Evolutionary conservation across 2,113 vertebrate genomes (phyloP).

Genomic region (Dicerorhinus sumatrensis): DNA sequence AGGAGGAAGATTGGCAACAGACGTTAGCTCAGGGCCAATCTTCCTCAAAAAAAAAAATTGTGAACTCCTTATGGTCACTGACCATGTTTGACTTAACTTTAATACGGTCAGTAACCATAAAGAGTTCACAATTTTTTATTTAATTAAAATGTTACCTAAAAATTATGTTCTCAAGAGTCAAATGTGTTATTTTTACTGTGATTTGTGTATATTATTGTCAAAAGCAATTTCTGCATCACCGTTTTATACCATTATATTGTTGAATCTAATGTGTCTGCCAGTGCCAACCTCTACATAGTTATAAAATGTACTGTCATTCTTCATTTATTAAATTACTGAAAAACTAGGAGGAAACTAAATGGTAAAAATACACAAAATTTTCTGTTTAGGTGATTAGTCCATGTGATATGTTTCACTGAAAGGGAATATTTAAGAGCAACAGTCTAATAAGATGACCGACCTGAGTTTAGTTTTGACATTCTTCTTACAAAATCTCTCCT

Average conservation of each 20-base stretch:
- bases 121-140: not conserved
- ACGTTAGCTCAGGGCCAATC: too few relatives aligned
- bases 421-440: not conserved
- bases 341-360: not conserved
- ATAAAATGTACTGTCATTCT: not conserved
- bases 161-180: not conserved
- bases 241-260: not conserved
- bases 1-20: too few relatives aligned
- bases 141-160: not conserved
- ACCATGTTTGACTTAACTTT: too few relatives aligned
- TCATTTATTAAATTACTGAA: not conserved
- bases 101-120: not conserved
- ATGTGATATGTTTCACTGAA: not conserved
- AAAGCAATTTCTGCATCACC: not conserved
- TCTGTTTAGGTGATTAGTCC: not conserved
- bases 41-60: too few relatives aligned
- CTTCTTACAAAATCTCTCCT: not conserved
- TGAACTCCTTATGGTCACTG: too few relatives aligned
- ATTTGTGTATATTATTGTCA: not conserved
- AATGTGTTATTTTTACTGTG: not conserved
- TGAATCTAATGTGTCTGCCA: not conserved
- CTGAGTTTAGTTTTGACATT: not conserved
- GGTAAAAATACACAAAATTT: not conserved
- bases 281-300: not conserved
- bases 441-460: not conserved